Percentiles rank a stretch among this genome's conserved stretches.
phyloP scores from a whole-genome alignment of 2,113 vertebrate genomes.

The Falco punctatus region DNA sequence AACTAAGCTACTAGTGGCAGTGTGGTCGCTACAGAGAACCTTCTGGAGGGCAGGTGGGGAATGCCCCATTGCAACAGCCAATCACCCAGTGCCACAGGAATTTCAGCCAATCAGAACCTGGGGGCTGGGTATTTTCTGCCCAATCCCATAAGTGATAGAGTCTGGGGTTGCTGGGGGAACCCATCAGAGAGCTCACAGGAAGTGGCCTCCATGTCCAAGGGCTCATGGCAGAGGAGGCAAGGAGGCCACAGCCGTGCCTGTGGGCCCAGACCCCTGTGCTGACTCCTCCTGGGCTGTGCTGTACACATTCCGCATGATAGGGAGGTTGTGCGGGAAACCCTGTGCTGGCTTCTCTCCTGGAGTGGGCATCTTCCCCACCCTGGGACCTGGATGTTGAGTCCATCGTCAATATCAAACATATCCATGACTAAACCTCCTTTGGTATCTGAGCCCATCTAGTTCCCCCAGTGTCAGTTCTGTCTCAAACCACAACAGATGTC shows the following conservation, averaged over 20 bases:
- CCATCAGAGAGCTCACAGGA: not conserved
- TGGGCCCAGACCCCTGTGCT: too few species aligned
- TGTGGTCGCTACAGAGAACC: fast-evolving
- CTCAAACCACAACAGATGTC: not conserved
- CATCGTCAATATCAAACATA: not conserved
- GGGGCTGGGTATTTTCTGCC: not conserved
- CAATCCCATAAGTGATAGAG: fast-evolving
- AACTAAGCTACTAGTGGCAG: too few species aligned
- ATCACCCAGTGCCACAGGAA: fast-evolving
- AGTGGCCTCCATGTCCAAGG: too few species aligned
- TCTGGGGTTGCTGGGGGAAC: not conserved
- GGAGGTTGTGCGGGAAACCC: not conserved
- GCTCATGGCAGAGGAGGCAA: not conserved
- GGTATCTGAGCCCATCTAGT: not conserved
- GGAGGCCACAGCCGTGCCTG: not conserved
- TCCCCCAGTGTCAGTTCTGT: not conserved
- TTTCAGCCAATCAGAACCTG: not conserved
- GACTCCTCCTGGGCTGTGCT: not conserved
- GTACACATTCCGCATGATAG: too few species aligned
- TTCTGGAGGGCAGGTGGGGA: not conserved
- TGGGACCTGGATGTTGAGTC: not conserved
- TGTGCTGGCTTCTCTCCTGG: not conserved
- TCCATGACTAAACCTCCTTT: not conserved
- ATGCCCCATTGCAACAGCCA: fast-evolving
- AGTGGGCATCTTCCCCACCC: not conserved